Base-by-base conservation (phyloP, 2,113 vertebrate genomes). In the Butastur rufipennis region DNA sequence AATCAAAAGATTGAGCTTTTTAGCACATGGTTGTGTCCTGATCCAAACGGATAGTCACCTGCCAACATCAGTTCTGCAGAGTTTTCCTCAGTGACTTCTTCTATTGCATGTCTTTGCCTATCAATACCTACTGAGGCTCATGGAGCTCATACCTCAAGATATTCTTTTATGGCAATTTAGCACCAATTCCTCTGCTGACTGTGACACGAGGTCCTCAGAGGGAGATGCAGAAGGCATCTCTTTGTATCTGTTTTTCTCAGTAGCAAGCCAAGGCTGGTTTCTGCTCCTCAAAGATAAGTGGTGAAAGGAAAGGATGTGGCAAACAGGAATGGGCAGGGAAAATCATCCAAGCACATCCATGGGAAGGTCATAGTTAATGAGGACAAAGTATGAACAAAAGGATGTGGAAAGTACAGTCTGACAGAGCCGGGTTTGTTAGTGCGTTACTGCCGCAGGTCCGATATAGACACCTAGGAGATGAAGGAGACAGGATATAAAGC, bases 181-280 rank as follows among this genome's bases (percentile, higher is more conserved):
- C 0, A 0, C 50, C 42, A 81, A 55, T 65, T 93, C n/a, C 32
- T 86, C n/a, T 50, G 22, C 56, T 81, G 59, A 14, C 40, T 88
- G 55, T 80, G 42, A 63, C 25, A 31, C 25, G 45, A 67, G 45
- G 21, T 55, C 67, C 85, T 92, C 62, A 70, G 75, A 92, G 55
- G 11, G 32, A 90, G 29, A 74, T 32, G 45, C 16, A 78, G 50
- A 82, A 88, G 68, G 13, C 32, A 81, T 16, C 38, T 86, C 53
- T 94, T 78, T 90, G 34, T 58, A 80, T 48, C n/a, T 40, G 25
- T 59, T 95, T 95, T 83, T 90, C 56, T 56, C n/a, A 70, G 50
- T 34, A 63, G 50, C 32, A 86, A 88, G 43, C 75, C 72, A 95
- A 92, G 55, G 63, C 31, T 72, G 22, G 27, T 84, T 95, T 87